Base-by-base conservation (phyloP, 2,888 invertebrate species). In the Coelogynopora nodosa region DNA sequence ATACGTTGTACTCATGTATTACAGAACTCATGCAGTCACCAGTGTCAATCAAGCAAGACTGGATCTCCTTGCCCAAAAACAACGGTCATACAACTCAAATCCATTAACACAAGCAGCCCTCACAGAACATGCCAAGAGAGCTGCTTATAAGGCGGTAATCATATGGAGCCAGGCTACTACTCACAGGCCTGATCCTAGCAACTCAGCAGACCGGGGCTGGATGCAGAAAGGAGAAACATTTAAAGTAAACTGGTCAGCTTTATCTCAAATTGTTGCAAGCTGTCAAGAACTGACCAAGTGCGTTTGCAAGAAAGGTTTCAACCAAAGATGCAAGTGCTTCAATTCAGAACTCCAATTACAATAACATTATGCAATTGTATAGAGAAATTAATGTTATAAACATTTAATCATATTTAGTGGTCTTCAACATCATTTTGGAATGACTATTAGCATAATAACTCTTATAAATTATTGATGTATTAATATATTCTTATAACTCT, bases 61-160 rank as follows among this genome's bases (percentile, higher is more conserved):
- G n/a, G n/a, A n/a, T n/a, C 26, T 89, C 31, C 89, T 89, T 88
- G 88, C 88, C 0, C 74, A 87, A n/a, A 89, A 89, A 67, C 88
- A 88, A 87, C 88, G 87, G 82, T 30, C 87, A 1, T 88, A 88
- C 31, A 87, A 89, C 0, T 18, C 80, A 0, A 89, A n/a, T 88
- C 88, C 88, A 0, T 88, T 87, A 80, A 88, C 88, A 10, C 31
- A 31, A 1, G 88, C 86, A 67, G 88, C 88, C 0, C 83, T 88
- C 0, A 74, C n/a, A n/a, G n/a, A n/a, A n/a, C n/a, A n/a, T n/a
- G n/a, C n/a, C 67, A 29, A 26, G 30, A 13, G 30, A 86, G 13
- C 27, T 30, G 82, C 23, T 23, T 28, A 82, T 82, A 23, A 82
- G 31, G 82, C 82, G 27, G 82, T 23, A 23, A 82, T 82, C 30